Percentiles rank a stretch among this genome's conserved stretches.
Conservation (phyloP, 2,113 vertebrate species). For the Myiopsitta monachus region DNA sequence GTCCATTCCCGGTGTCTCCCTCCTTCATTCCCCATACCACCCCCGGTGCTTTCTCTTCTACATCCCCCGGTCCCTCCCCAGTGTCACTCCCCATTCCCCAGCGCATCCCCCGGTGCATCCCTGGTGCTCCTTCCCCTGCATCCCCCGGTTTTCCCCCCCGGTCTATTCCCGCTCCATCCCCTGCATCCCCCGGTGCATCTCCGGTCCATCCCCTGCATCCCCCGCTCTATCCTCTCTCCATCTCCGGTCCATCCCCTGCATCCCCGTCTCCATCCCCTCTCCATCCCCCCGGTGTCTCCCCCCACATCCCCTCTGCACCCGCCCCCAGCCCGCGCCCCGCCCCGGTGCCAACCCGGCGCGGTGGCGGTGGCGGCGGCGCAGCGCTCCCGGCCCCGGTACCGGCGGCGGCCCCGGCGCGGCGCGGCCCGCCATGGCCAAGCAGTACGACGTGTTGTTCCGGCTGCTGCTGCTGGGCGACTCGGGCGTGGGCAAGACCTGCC, state of each 20-base stretch:
- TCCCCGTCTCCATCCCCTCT: too few species aligned
- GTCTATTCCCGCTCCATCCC: background rate
- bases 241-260: too few species aligned
- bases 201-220: background rate
- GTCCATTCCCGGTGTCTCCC: background rate
- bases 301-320: too few species aligned
- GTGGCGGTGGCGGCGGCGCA: too few species aligned
- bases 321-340: too few species aligned
- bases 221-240: too few species aligned
- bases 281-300: too few species aligned
- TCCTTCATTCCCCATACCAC: background rate
- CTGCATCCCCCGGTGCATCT: too few species aligned
- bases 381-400: background rate
- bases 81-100: background rate
- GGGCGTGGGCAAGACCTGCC: slow-evolving; percentile 92
- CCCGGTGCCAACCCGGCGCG: too few species aligned
- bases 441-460: slow-evolving; percentile 89
- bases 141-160: too few species aligned
- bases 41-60: background rate
- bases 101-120: background rate
- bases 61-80: background rate
- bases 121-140: background rate
- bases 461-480: slow-evolving; percentile 90
- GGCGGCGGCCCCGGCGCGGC: background rate
- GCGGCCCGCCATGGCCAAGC: slow-evolving; percentile 84